Evolutionary conservation across 2,888 invertebrate genomes (phyloP).

Genomic region (Cremastinae sp.): DNA sequence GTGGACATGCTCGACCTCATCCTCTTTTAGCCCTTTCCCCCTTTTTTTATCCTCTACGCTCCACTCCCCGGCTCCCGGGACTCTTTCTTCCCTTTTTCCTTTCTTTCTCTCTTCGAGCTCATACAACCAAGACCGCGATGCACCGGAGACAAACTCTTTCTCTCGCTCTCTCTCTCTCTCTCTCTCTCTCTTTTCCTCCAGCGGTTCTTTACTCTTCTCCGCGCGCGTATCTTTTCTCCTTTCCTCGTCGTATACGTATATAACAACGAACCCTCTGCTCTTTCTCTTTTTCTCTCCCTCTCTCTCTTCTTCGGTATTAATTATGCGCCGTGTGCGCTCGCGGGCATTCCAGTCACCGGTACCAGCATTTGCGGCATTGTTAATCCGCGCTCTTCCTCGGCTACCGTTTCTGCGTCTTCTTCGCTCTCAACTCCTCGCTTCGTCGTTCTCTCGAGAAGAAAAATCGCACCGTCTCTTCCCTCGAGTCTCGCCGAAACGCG

Average conservation of each 20-base stretch:
- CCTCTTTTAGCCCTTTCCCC: slow-evolving; percentile 42
- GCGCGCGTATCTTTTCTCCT: slow-evolving; percentile 23
- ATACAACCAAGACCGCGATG: slow-evolving; percentile 47
- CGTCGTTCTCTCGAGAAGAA: slow-evolving; percentile 16
- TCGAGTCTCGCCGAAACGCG: neutral
- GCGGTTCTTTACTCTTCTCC: slow-evolving; percentile 51
- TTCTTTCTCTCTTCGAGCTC: slow-evolving; percentile 41
- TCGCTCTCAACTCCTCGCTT: slow-evolving; percentile 8
- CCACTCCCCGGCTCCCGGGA: slow-evolving; percentile 21
- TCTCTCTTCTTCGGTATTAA: slow-evolving; percentile 73
- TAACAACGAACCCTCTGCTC: slow-evolving; percentile 21
- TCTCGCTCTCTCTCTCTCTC: slow-evolving; percentile 44
- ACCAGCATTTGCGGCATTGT: slow-evolving; percentile 79
- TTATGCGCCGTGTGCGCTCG: slow-evolving; percentile 79
- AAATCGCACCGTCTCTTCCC: slow-evolving; percentile 13
- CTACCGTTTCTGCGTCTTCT: slow-evolving; percentile 72
- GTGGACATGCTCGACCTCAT: slow-evolving; percentile 75
- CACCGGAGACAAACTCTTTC: slow-evolving; percentile 47
- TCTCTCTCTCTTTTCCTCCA: slow-evolving; percentile 34
- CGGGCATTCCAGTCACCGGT: slow-evolving; percentile 77
- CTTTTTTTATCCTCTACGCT: slow-evolving; percentile 24
- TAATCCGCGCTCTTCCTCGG: slow-evolving; percentile 77
- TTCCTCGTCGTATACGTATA: neutral
- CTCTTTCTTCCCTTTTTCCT: slow-evolving; percentile 34
- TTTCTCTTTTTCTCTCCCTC: slow-evolving; percentile 35